These are phyloP conservation scores for Puffinus mauretanicus DNA, from an alignment of 2,113 vertebrate species.

Conservation along the genomic window DNA sequence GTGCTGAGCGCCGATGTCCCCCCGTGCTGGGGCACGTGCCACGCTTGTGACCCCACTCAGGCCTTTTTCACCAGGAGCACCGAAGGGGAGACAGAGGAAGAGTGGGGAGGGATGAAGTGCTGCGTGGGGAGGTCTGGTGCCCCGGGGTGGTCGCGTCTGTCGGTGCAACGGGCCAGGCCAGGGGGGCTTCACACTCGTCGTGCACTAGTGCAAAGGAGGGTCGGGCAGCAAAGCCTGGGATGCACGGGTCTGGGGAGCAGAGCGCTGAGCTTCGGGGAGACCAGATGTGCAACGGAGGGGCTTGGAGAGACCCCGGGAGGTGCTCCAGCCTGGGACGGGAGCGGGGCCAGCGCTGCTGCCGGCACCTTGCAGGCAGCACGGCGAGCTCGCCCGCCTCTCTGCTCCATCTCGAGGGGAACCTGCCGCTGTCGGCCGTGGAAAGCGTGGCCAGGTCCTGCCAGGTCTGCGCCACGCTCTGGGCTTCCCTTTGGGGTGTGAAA, in stretches of 20 bases:
- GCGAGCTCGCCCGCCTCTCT: background rate
- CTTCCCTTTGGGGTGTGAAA: background rate
- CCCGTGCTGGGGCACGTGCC: background rate
- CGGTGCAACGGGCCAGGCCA: background rate
- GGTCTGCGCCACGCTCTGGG: rapidly evolving
- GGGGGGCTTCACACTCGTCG: background rate
- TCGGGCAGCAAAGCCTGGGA: background rate
- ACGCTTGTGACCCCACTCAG: background rate
- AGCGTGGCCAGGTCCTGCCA: background rate
- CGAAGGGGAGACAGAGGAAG: background rate
- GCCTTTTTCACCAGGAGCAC: background rate
- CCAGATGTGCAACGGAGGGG: background rate
- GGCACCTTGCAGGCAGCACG: background rate
- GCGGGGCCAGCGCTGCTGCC: background rate
- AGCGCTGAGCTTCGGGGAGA: background rate
- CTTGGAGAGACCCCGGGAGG: background rate
- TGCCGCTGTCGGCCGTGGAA: rapidly evolving
- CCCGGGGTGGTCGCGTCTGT: no score
- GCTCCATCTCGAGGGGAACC: background rate
- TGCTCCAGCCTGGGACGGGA: background rate
- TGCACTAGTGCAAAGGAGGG: background rate
- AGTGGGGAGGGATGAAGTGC: background rate
- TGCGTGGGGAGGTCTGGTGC: background rate
- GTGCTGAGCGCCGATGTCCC: rapidly evolving
- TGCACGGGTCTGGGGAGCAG: background rate